Conservation (phyloP, 1,140 invertebrate genomes). For the Tetranychus urticae region DNA sequence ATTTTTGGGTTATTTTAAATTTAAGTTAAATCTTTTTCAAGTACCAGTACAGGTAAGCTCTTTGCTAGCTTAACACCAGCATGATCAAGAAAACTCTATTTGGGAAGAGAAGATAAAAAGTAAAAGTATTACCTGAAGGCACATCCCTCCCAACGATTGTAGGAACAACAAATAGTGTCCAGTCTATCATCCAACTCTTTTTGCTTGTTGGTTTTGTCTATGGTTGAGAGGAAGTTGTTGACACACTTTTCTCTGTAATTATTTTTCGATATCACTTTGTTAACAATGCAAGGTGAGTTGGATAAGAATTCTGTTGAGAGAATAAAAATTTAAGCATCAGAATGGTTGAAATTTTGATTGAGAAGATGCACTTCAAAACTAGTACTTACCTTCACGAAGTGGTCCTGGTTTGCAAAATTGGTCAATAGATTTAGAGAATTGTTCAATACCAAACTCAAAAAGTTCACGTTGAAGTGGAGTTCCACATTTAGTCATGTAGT, state of each 20-base stretch:
- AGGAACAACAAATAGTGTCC: not conserved
- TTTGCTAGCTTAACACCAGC: no score
- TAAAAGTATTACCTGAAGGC: not conserved
- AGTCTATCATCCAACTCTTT: not conserved
- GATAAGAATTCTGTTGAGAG: conserved; percentile 5
- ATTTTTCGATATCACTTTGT: conserved; percentile 7
- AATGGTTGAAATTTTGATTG: not conserved
- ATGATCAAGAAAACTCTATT: no score
- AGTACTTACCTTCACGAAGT: conserved; percentile 2
- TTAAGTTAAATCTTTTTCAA: no score
- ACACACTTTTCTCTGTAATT: conserved; percentile 7
- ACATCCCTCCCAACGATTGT: conserved; percentile 1
- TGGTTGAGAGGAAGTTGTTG: conserved; percentile 2
- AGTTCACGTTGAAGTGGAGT: conserved; percentile 16
- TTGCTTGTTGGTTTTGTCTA: conserved; percentile 1
- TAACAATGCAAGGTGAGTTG: conserved; percentile 9
- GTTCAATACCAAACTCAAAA: conserved; percentile 13
- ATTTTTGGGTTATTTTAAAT: no score
- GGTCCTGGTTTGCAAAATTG: conserved; percentile 13
- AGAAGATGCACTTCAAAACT: not conserved
- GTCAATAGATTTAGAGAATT: conserved; percentile 11
- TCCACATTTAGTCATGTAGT: conserved; percentile 15
- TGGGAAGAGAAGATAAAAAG: no score
- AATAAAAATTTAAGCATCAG: not conserved
- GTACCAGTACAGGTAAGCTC: no score